Evolutionary conservation across 2,888 invertebrate species (phyloP).

Genomic region (Listrodromus nycthemerus): DNA sequence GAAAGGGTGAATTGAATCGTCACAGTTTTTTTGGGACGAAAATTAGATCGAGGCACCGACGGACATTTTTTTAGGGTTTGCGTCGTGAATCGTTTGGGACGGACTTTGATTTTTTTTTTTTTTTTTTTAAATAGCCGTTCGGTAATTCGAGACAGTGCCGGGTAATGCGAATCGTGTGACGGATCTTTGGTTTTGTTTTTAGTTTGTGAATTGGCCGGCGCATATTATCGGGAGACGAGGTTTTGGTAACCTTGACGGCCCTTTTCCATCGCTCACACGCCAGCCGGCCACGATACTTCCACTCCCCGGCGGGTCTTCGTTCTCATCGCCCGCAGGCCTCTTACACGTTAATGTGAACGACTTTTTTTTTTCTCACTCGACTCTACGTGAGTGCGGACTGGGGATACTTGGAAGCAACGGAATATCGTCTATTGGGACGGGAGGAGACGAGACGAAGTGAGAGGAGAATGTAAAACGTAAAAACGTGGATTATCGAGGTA

Average conservation of each 20-base stretch:
- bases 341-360: conserved; percentile 17
- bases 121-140: too few species aligned
- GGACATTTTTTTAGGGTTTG: neutral
- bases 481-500: conserved; percentile 19
- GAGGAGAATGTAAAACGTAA: conserved; percentile 1
- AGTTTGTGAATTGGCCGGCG: neutral
- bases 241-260: neutral
- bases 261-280: neutral
- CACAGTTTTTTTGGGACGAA: neutral
- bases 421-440: neutral
- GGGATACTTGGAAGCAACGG: neutral
- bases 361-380: conserved; percentile 7
- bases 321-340: neutral
- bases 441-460: neutral
- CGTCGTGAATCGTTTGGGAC: neutral
- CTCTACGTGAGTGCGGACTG: neutral
- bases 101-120: too few species aligned
- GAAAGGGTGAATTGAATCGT: neutral
- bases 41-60: too few species aligned
- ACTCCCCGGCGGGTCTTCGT: conserved; percentile 12
- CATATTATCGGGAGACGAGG: neutral
- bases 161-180: neutral
- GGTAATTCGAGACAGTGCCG: neutral
- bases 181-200: neutral
- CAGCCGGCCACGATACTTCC: neutral